Evolutionary conservation across 2,113 vertebrate genomes (phyloP).

Genomic region (Ptilonorhynchus violaceus): DNA sequence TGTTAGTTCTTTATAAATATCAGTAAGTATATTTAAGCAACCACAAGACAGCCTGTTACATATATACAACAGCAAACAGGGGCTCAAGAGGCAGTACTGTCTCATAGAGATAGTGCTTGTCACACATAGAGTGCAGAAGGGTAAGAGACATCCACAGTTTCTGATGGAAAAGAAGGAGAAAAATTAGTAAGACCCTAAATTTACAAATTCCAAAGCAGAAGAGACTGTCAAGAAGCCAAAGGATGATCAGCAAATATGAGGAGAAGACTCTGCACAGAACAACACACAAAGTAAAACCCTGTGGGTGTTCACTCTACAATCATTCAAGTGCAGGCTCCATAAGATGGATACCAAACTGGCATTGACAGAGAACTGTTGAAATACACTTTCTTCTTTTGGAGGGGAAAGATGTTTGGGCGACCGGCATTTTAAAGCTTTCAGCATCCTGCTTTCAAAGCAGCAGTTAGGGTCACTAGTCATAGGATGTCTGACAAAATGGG

Average conservation of each 20-base stretch:
- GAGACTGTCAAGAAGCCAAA: not conserved
- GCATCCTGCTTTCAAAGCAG: not conserved
- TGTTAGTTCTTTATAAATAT: not conserved
- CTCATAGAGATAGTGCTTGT: not conserved
- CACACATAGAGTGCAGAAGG: not conserved
- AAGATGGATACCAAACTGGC: not conserved
- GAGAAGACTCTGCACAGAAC: not conserved
- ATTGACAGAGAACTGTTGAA: not conserved
- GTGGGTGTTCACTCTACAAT: not conserved
- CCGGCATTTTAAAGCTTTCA: not conserved
- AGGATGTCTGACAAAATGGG: not conserved
- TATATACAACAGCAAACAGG: not conserved
- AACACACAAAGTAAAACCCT: not conserved
- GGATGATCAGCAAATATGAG: not conserved
- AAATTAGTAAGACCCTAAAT: not conserved
- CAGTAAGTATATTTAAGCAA: not conserved
- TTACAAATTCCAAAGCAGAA: not conserved
- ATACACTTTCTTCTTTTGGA: not conserved
- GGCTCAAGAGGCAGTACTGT: not conserved
- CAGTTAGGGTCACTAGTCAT: not conserved
- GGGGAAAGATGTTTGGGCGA: not conserved
- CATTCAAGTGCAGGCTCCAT: not conserved
- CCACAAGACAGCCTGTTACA: not conserved
- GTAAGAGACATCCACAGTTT: not conserved
- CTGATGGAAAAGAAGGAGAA: not conserved